phyloP scores from a whole-genome alignment of 2,888 invertebrate species.

The Trachelus tabidus region DNA sequence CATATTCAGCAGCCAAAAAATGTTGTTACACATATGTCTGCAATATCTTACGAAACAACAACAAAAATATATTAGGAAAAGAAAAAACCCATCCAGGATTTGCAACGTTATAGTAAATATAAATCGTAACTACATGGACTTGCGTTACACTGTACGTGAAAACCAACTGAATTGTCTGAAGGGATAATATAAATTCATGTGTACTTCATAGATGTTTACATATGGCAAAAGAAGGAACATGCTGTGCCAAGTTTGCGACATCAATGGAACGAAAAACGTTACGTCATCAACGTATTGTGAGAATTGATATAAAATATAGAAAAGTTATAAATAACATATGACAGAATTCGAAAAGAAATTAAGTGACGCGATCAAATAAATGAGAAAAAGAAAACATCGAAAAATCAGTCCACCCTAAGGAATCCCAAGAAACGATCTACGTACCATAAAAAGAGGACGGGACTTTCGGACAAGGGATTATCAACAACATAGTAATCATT shows the following conservation, averaged over 20 bases:
- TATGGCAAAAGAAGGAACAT: background rate
- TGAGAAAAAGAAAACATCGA: background rate
- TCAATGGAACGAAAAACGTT: background rate
- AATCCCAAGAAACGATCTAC: background rate
- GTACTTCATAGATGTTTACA: background rate
- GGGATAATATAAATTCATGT: background rate
- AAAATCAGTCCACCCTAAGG: background rate
- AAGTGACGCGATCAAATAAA: background rate
- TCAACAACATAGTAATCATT: background rate
- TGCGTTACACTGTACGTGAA: background rate
- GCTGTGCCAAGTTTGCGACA: background rate
- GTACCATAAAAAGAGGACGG: background rate
- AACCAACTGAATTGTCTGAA: background rate
- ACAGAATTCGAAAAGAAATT: background rate
- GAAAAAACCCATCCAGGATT: background rate
- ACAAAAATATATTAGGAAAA: background rate
- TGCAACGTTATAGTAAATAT: background rate
- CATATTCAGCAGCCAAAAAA: background rate
- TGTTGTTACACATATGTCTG: background rate
- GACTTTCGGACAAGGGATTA: background rate
- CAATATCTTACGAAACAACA: background rate
- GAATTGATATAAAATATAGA: background rate
- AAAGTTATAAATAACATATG: background rate
- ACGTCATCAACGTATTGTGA: background rate
- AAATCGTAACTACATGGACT: background rate